Conservation (phyloP, 2,113 vertebrate genomes). For the Prochilodus magdalenae region DNA sequence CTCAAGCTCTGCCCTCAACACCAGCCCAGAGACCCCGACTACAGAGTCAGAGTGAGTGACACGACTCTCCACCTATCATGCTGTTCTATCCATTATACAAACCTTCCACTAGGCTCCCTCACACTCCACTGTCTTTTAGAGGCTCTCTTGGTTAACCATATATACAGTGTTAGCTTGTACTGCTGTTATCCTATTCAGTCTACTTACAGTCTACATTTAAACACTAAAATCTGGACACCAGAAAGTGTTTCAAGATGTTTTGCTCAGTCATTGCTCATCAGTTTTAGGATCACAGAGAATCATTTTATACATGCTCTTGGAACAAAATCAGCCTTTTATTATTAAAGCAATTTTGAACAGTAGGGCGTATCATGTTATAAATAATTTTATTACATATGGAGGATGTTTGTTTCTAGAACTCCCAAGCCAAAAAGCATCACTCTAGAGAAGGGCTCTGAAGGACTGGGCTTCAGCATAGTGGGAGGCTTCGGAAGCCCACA, state of each 20-base stretch:
- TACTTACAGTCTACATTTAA: too few relatives aligned
- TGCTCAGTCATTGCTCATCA: too few relatives aligned
- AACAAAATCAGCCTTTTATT: too few relatives aligned
- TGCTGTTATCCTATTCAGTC: too few relatives aligned
- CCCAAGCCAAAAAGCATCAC: slow-evolving; percentile 85
- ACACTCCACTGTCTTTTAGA: not conserved
- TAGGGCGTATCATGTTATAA: not conserved
- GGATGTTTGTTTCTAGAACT: slow-evolving; percentile 69
- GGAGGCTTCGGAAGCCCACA: slow-evolving; percentile 94
- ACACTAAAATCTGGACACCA: too few relatives aligned
- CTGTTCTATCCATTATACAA: not conserved
- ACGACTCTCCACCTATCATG: slow-evolving; percentile 18
- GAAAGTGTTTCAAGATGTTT: too few relatives aligned
- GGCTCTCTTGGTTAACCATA: not conserved
- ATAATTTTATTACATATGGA: not conserved
- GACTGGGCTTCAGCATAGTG: slow-evolving; percentile 96
- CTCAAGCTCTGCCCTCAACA: slow-evolving; percentile 63
- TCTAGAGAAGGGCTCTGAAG: slow-evolving; percentile 94
- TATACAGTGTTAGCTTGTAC: too few relatives aligned
- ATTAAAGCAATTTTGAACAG: too few relatives aligned
- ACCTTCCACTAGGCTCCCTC: not conserved
- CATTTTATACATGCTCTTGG: too few relatives aligned
- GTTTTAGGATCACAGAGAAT: too few relatives aligned
- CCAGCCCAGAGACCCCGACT: slow-evolving; percentile 67
- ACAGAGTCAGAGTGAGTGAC: slow-evolving; percentile 86